Evolutionary conservation across 2,888 invertebrate species (phyloP).

Genomic region (Epinotia brunnichana): DNA sequence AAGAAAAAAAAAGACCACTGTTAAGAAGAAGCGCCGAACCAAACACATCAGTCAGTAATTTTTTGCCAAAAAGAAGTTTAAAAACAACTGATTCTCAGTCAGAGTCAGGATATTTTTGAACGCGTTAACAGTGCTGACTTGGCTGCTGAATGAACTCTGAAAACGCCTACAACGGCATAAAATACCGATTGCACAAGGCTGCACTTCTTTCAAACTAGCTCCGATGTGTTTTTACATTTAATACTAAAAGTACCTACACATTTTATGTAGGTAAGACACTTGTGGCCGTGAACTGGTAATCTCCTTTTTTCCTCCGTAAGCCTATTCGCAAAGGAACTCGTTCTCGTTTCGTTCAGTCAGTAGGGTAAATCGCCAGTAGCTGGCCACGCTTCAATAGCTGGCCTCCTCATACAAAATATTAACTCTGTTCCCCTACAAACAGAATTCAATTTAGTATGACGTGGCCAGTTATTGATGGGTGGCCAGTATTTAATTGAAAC

Average conservation of each 20-base stretch:
- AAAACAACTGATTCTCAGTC: background rate
- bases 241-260: background rate
- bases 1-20: no score
- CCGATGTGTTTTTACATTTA: background rate
- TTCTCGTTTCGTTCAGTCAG: background rate
- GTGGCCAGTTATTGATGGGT: no score
- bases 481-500: no score
- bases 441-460: no score
- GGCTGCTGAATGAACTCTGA: background rate
- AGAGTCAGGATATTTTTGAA: no score
- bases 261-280: background rate
- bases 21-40: no score
- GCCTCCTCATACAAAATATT: no score
- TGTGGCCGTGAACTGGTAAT: background rate
- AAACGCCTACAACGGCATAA: background rate
- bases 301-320: constrained; percentile 3
- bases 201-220: background rate
- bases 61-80: no score
- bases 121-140: background rate
- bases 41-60: no score
- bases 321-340: constrained; percentile 13
- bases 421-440: no score
- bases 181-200: background rate
- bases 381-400: no score
- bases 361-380: no score